A percentile compares a stretch with the other conserved stretches of the same genome.
These are phyloP conservation scores for Anabas testudineus DNA, from an alignment of 2,797 vertebrate genomes.

Conservation along the genomic window DNA sequence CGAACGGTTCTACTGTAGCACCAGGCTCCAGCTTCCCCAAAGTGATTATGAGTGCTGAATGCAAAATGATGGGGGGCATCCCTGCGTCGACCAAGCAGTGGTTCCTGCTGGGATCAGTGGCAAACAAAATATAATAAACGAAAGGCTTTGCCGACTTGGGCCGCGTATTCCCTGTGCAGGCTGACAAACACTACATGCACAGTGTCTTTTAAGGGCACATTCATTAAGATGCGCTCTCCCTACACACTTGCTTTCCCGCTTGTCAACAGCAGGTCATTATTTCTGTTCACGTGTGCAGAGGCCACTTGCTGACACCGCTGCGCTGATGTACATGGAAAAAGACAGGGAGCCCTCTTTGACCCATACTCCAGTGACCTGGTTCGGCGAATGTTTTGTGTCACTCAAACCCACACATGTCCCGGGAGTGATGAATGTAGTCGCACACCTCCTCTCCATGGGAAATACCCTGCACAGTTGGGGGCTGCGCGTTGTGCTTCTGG, in stretches of 20 bases:
- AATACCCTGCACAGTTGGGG: slow-evolving; percentile 42
- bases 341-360: slow-evolving; percentile 68
- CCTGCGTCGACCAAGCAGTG: slow-evolving; percentile 38
- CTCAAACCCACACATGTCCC: slow-evolving; percentile 62
- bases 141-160: slow-evolving; percentile 35
- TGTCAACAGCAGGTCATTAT: slow-evolving; percentile 37
- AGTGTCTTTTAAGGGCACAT: too few species aligned
- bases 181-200: too few species aligned
- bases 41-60: slow-evolving; percentile 71
- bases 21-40: slow-evolving; percentile 58
- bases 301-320: slow-evolving; percentile 65
- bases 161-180: not conserved
- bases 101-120: slow-evolving; percentile 45
- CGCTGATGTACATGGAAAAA: slow-evolving; percentile 71
- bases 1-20: slow-evolving; percentile 61
- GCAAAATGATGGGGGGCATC: slow-evolving; percentile 75
- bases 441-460: slow-evolving; percentile 37
- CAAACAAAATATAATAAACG: slow-evolving; percentile 54
- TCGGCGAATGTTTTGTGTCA: slow-evolving; percentile 71
- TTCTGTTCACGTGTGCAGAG: slow-evolving; percentile 51
- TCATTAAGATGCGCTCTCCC: not conserved
- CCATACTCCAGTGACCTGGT: slow-evolving; percentile 75
- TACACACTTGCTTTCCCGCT: slow-evolving; percentile 21
- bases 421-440: slow-evolving; percentile 54
- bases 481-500: slow-evolving; percentile 39